Base-by-base conservation (phyloP, 1,140 invertebrate species). In the Oreohelix idahoensis region DNA sequence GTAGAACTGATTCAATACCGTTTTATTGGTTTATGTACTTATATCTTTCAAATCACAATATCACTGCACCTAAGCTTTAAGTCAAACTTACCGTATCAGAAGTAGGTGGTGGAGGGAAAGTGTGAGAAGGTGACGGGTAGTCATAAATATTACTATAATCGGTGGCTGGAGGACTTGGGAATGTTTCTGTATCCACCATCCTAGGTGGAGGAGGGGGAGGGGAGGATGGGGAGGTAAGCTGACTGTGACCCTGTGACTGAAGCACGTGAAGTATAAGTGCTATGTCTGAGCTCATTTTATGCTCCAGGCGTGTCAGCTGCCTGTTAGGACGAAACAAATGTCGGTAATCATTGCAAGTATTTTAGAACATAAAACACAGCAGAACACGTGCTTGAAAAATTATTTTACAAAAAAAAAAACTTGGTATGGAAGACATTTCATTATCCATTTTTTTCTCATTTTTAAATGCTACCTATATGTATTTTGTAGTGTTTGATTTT, bases 261-360 rank as follows among this genome's bases (percentile, higher is more conserved):
- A 92, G 86, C 15, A 92, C 87, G n/a, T 88, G 81, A 26, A 92
- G 86, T 53, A 92, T 92, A 81, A 91, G 88, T 23, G 89, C 81
- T 29, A 92, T 90, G 79, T 92, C 91, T 38, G 88, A 89, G 70
- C 88, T 88, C 90, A 92, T 91, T 75, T 92, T 92, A 26, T 89
- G 84, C 83, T 92, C 91, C 63, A 92, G 83, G n/a, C 89, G 83
- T 29, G 86, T 89, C 58, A 92, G 85, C 82, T 92, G 91, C 42
- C 91, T 92, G 88, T 38, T 36, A 17, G 70, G 26, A 58, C 23
- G 20, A 58, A 5, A 58, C 8, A 58, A 58, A 58, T 58, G 10
- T 4, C 5, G 26, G 23, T 20, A 58, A 58, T 58, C 20, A 58
- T 23, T 45, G 42, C 42, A 45, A 45, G 15, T 45, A 15, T 45